A percentile compares a stretch with the other conserved stretches of the same genome.
phyloP scores from a whole-genome alignment of 2,888 invertebrate species.

The Latrodectus hesperus region DNA sequence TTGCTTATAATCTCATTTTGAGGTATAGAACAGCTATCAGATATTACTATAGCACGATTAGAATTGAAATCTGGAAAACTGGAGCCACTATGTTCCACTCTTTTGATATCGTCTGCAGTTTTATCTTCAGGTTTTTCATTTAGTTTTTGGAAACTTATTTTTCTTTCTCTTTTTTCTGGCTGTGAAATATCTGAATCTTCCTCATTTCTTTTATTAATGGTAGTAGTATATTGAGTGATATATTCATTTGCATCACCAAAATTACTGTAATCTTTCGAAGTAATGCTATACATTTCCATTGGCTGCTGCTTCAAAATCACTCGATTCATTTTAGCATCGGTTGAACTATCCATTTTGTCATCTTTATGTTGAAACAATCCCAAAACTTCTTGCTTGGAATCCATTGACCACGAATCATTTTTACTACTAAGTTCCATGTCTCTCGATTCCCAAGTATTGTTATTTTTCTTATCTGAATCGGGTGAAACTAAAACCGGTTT shows the following conservation, averaged over 20 bases:
- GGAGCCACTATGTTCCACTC: neutral
- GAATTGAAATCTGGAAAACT: neutral
- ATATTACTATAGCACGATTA: neutral
- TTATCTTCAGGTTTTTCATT: neutral
- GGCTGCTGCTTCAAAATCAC: too few relatives aligned
- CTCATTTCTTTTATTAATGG: neutral
- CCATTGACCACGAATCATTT: too few relatives aligned
- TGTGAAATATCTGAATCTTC: neutral
- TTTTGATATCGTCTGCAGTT: neutral
- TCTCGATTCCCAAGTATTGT: too few relatives aligned
- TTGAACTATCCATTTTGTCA: too few relatives aligned
- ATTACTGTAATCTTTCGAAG: neutral
- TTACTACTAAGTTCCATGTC: too few relatives aligned
- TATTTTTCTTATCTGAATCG: too few relatives aligned
- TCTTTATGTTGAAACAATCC: too few relatives aligned
- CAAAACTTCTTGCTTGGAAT: too few relatives aligned
- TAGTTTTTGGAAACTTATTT: neutral
- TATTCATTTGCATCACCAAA: neutral
- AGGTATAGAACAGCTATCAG: neutral
- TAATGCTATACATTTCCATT: too few relatives aligned
- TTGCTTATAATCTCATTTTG: neutral
- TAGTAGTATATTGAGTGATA: neutral
- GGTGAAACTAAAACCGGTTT: too few relatives aligned
- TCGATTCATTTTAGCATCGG: too few relatives aligned
- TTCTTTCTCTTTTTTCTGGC: neutral